Conservation (phyloP, 92 coral and sea anemone species). For the Porites evermanni region DNA sequence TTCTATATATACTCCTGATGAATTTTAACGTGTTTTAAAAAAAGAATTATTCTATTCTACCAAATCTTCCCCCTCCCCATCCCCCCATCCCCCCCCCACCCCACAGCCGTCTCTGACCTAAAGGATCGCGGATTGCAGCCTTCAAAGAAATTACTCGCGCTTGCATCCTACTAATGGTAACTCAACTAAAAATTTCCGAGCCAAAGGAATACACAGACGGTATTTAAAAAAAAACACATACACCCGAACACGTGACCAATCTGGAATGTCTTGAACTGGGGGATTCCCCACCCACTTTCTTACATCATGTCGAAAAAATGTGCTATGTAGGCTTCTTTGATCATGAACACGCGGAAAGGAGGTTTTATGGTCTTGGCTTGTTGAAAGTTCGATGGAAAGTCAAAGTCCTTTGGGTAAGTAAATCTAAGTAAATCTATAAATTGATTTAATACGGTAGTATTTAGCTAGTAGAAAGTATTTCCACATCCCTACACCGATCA, state of each 20-base stretch:
- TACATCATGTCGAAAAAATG: slow-evolving; percentile 11
- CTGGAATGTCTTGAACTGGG: slow-evolving; percentile 2
- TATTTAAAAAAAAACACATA: neutral
- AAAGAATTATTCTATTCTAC: no score
- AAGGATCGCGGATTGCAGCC: no score
- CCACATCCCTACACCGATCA: neutral
- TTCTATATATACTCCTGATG: no score
- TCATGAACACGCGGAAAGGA: neutral
- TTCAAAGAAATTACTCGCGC: no score
- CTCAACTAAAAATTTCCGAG: no score
- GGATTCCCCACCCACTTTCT: slow-evolving; percentile 33
- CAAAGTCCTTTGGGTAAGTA: neutral
- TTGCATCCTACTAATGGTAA: no score
- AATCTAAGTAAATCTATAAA: slow-evolving; percentile 7
- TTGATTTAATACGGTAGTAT: no score
- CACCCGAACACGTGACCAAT: slow-evolving; percentile 1
- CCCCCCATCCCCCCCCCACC: no score
- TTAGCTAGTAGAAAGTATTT: neutral
- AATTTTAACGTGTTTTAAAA: no score
- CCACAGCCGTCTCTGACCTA: no score
- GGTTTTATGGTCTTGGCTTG: neutral
- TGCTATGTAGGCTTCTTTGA: slow-evolving; percentile 17
- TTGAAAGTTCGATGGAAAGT: neutral
- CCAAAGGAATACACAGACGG: no score
- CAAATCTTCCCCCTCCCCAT: no score